Evolutionary conservation across 2,797 vertebrate genomes (phyloP).

Genomic region (Ataeniobius toweri): DNA sequence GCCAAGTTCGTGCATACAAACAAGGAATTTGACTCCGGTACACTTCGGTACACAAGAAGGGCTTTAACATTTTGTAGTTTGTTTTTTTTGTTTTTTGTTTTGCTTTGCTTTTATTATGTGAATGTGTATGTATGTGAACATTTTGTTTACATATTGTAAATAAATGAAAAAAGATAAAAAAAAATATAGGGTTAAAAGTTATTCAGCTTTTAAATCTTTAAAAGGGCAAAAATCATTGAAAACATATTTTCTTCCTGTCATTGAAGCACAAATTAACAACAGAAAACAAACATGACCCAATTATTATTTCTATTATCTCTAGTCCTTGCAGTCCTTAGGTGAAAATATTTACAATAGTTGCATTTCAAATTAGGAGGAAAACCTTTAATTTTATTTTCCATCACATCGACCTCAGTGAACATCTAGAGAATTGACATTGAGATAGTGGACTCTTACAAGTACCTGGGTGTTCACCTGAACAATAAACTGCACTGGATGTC

Average conservation of each 20-base stretch:
- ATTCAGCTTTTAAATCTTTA: not conserved
- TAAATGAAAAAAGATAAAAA: not conserved
- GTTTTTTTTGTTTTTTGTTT: not conserved
- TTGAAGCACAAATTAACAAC: not conserved
- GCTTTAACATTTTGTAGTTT: not conserved
- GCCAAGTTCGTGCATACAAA: too few species aligned
- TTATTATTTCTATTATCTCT: not conserved
- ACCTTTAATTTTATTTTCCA: not conserved
- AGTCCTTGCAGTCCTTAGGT: not conserved
- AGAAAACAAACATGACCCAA: not conserved
- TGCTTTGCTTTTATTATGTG: not conserved
- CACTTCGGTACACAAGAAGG: too few species aligned
- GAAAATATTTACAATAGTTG: not conserved
- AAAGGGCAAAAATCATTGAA: too few species aligned
- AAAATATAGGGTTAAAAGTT: not conserved
- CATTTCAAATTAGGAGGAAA: not conserved
- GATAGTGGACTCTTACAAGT: too few species aligned
- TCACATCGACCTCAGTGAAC: too few species aligned
- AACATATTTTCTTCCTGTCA: not conserved
- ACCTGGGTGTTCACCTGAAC: too few species aligned
- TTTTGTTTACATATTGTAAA: not conserved
- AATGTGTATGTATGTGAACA: not conserved
- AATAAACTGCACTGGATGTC: too few species aligned
- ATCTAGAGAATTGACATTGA: too few species aligned
- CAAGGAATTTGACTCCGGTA: too few species aligned